A percentile compares a stretch with the other conserved stretches of the same genome.
phyloP scores from a whole-genome alignment of 2,888 invertebrate species.

The Drosophila parthenogenetica region DNA sequence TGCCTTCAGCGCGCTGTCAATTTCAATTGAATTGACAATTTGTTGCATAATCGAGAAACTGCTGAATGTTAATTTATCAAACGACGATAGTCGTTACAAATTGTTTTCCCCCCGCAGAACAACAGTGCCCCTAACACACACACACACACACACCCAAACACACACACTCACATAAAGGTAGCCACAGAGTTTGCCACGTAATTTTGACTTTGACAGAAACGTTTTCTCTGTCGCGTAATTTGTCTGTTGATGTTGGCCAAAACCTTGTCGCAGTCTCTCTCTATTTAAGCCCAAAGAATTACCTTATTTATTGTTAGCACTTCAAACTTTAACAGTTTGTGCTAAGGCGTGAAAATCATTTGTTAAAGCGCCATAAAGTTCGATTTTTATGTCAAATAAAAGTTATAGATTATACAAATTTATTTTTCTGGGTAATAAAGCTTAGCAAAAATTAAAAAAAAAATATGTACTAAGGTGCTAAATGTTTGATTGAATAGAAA shows the following conservation, averaged over 20 bases:
- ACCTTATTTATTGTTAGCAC: slow-evolving; percentile 4
- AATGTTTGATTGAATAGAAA: no score
- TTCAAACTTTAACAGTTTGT: neutral
- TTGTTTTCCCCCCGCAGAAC: slow-evolving; percentile 65
- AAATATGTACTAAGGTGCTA: neutral
- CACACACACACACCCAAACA: slow-evolving; percentile 19
- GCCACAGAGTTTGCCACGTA: slow-evolving; percentile 25
- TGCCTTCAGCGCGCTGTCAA: slow-evolving; percentile 68
- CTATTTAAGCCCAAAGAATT: slow-evolving; percentile 10
- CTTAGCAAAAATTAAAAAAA: neutral
- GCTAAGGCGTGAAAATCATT: slow-evolving; percentile 5
- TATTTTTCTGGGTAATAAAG: neutral
- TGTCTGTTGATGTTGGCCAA: slow-evolving; percentile 46
- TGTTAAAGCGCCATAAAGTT: slow-evolving; percentile 2
- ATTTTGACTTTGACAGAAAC: slow-evolving; percentile 50
- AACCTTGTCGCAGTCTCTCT: slow-evolving; percentile 30
- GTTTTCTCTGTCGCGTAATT: slow-evolving; percentile 57
- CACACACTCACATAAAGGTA: slow-evolving; percentile 5
- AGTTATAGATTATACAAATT: neutral
- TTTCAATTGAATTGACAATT: slow-evolving; percentile 78
- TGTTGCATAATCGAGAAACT: slow-evolving; percentile 77
- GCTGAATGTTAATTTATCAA: slow-evolving; percentile 82
- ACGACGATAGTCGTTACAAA: slow-evolving; percentile 80
- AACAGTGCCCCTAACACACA: slow-evolving; percentile 36
- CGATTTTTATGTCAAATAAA: neutral